These are phyloP conservation scores for Halichoeres trimaculatus DNA, from an alignment of 2,113 vertebrate species.

Conservation along the genomic window DNA sequence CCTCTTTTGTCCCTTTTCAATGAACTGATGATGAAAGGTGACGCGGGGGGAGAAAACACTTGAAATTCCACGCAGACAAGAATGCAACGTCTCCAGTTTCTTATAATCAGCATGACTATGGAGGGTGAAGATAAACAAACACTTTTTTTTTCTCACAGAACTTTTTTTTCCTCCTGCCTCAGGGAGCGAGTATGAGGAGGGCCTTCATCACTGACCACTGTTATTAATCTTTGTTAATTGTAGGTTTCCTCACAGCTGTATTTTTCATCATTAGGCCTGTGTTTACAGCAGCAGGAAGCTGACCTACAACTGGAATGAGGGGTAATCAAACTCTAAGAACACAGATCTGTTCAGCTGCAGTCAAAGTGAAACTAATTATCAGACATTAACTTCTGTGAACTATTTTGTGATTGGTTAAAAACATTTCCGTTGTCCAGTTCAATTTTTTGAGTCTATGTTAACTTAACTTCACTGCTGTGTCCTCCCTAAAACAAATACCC, in stretches of 20 bases:
- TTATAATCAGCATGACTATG: constrained; percentile 74
- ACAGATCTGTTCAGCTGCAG: background rate
- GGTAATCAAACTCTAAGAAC: background rate
- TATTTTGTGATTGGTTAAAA: no score
- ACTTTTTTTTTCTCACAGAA: constrained; percentile 67
- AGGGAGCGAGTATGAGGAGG: constrained; percentile 50
- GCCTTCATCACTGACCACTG: constrained; percentile 60
- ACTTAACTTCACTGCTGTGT: no score
- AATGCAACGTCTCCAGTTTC: constrained; percentile 69
- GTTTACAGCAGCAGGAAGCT: constrained; percentile 49
- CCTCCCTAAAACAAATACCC: no score
- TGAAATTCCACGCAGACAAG: constrained; percentile 55
- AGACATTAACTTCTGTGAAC: no score
- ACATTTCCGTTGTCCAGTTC: no score
- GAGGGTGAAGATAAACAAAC: constrained; percentile 78
- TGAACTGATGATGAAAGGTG: constrained; percentile 51
- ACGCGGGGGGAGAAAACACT: background rate
- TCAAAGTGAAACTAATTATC: background rate
- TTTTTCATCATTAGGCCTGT: constrained; percentile 69
- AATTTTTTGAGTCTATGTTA: no score
- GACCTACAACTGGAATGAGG: background rate
- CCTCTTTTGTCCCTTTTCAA: constrained; percentile 25
- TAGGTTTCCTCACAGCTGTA: constrained; percentile 69
- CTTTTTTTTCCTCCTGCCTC: constrained; percentile 53
- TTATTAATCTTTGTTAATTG: constrained; percentile 84